Evolutionary conservation across 2,797 vertebrate species (phyloP), one percentile per base, ranked within the genome.

Genomic region (Ataeniobius toweri): DNA sequence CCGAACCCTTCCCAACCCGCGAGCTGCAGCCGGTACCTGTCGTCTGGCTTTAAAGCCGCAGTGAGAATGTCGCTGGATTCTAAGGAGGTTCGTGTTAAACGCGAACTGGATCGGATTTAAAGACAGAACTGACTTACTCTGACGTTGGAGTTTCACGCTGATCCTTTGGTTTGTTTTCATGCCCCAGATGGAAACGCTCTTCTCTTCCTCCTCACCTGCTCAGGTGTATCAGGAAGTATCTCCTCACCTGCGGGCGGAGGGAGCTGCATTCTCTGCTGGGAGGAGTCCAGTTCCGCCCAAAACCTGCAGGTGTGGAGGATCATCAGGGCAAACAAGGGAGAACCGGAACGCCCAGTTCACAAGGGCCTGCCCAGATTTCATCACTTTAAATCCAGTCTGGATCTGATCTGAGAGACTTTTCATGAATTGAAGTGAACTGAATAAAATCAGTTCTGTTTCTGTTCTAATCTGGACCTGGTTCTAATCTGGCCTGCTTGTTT

Each of bases 151-250:
- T 61, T 26, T 0, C 9, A 36, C 20, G 44, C 68, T 3, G 36
- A 4, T 16, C 1, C 51, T 3, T 1, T 0, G 39, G 7, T 58
- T 28, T 13, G 26, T 61, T 73, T 36, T 82, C 85, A 84, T 83
- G 8, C 41, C 22, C 14, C 14, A 14, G 41, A 7, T 36, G 3
- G 3, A 68, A 26, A 44, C 22, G 65, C 9, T n/a, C 65, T n/a
- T 10, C 63, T 67, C 0, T 20, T 46, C 41, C 39, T n/a, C 22
- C 68, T 82, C 36, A 86, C 80, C 84, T 89, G 81, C 0, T 6
- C 84, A 91, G 90, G 90, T 91, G 81, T 39, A 68, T 53, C 82
- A 78, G 85, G 89, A 89, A 89, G 83, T 79, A 71, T 16, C 63
- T 1, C 26, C 22, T 48, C 41, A 16, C 12, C 72, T 3, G 24